These are phyloP conservation scores for Oscheius onirici DNA, from an alignment of 2,888 invertebrate genomes.

Conservation along the genomic window DNA sequence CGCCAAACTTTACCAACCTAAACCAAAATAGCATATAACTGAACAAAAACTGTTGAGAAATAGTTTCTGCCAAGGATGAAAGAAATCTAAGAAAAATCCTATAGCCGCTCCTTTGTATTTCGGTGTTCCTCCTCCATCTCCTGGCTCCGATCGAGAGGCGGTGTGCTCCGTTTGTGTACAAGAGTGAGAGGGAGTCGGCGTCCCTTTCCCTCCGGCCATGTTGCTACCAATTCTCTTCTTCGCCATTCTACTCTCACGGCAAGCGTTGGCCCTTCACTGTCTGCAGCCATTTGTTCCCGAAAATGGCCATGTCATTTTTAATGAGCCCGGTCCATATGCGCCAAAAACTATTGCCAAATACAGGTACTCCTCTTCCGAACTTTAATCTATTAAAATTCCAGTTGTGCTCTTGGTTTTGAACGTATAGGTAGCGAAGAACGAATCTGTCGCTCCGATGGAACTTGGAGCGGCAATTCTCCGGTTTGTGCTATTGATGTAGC, in stretches of 20 bases:
- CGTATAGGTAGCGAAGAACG: conserved; percentile 87
- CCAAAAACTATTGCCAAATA: conserved; percentile 84
- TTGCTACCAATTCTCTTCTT: conserved; percentile 28
- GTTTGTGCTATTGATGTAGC: conserved; percentile 65
- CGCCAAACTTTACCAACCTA: no score
- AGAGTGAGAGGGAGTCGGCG: not conserved
- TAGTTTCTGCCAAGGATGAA: no score
- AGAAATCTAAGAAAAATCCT: not conserved
- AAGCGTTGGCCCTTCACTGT: conserved; percentile 41
- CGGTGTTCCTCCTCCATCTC: not conserved
- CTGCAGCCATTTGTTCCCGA: conserved; percentile 73
- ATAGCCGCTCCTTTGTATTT: conserved; percentile 2
- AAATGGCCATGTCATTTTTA: conserved; percentile 80
- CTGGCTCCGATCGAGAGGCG: conserved; percentile 9
- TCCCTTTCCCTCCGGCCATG: conserved; percentile 23
- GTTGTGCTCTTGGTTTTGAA: conserved; percentile 88
- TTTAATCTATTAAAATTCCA: conserved; percentile 75
- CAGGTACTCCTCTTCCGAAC: conserved; percentile 34
- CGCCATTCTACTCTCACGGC: conserved; percentile 22
- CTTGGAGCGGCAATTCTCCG: conserved; percentile 57
- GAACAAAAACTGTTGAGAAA: no score
- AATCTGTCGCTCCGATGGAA: conserved; percentile 72
- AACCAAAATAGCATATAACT: no score
- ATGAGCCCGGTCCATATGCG: conserved; percentile 72
- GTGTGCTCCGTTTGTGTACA: conserved; percentile 26